These are phyloP conservation scores for Drosophila hydei DNA, from an alignment of 1,140 invertebrate genomes.

Conservation along the genomic window DNA sequence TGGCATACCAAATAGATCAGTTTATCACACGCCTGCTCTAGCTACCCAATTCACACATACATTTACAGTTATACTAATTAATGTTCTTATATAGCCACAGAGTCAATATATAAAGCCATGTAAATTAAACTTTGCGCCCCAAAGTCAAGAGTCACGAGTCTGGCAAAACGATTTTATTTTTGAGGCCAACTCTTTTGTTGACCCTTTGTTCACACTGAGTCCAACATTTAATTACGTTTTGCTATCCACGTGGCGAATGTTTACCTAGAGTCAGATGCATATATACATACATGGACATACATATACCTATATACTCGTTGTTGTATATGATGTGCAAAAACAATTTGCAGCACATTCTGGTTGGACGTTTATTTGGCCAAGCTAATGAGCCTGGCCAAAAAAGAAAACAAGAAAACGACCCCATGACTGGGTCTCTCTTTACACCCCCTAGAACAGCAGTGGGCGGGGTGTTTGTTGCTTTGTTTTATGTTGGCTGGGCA, in stretches of 20 bases:
- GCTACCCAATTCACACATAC: too few species aligned
- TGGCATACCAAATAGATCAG: too few species aligned
- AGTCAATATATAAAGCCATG: background rate
- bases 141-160: background rate
- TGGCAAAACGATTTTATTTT: background rate
- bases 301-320: slow-evolving; percentile 5
- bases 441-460: background rate
- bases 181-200: slow-evolving; percentile 14
- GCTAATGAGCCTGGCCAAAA: slow-evolving; percentile 62
- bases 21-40: too few species aligned
- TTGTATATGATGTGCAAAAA: slow-evolving; percentile 30
- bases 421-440: background rate
- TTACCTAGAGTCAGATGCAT: slow-evolving; percentile 20
- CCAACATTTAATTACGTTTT: slow-evolving; percentile 40
- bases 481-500: background rate
- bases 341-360: slow-evolving; percentile 45
- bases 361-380: slow-evolving; percentile 59
- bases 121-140: slow-evolving; percentile 1
- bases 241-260: slow-evolving; percentile 37
- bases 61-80: too few species aligned
- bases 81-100: too few species aligned
- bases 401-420: slow-evolving; percentile 12
- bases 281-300: slow-evolving; percentile 40
- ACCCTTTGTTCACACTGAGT: slow-evolving; percentile 12
- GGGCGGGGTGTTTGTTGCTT: background rate